Base-by-base conservation (phyloP, 2,888 invertebrate species). In the Idaea dimidiata region DNA sequence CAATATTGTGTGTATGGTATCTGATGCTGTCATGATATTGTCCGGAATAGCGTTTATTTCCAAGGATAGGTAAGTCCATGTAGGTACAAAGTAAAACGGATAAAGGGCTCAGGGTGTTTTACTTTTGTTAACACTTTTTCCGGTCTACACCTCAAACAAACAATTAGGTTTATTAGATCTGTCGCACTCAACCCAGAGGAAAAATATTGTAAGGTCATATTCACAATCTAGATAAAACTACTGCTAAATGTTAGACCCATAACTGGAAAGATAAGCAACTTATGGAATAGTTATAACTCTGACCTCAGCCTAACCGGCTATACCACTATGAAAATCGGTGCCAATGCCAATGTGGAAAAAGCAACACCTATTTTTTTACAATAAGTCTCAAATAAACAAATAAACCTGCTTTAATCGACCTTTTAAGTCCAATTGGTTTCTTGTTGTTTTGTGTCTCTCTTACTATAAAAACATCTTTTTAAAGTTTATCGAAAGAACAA, bases 271-370 rank as follows among this genome's bases (percentile, higher is more conserved):
- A 60, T 58, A 59, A 62, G 62, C 59, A 64, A 57, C 59, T 43
- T 55, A 71, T 71, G 72, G 75, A 80, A 74, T 43, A 43, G 43
- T 43, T 43, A 43, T 43, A 43, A 43, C 43, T 80, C 79, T 84
- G 85, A 85, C 83, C 84, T 77, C 70, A 72, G 74, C 72, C 71
- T 74, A 75, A 79, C 74, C 65, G 72, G 73, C 75, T 69, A 69
- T 69, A 17, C 18, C 18, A 56, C 73, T 74, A 74, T 73, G 72
- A 74, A 78, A 78, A 83, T 78, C 68, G 71, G 75, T 83, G 85
- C 82, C 86, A 86, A 80, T 85, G 84, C 75, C 84, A 65, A 7
- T 65, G 33, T 61, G 57, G 61, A 65, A 65, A 62, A 58, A 57
- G 33, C 60, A 62, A 43, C 54, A 59, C 31, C 17, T 59, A n/a